A percentile compares a stretch with the other conserved stretches of the same genome.
Evolutionary conservation across 2,797 vertebrate species (phyloP).

Genomic region (Typhlichthys subterraneus): DNA sequence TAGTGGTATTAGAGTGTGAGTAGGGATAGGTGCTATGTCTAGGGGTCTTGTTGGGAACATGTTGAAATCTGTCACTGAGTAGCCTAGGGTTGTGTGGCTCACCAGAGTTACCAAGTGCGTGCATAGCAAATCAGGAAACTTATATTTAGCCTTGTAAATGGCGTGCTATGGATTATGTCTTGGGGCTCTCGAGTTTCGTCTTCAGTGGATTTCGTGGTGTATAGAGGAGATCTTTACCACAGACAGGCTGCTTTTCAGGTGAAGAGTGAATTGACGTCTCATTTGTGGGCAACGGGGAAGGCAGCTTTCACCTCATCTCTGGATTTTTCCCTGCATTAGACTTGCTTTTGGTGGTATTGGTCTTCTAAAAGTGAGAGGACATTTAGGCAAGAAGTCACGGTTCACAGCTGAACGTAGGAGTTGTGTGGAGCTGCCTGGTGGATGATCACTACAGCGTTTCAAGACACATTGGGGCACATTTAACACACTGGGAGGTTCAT

Average conservation of each 20-base stretch:
- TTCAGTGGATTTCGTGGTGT: conserved; percentile 68
- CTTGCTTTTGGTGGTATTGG: neutral
- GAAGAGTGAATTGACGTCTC: conserved; percentile 55
- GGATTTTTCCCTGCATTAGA: conserved; percentile 3
- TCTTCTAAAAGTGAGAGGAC: conserved; percentile 41
- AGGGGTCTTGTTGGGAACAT: conserved; percentile 53
- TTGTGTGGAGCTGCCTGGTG: conserved; percentile 21
- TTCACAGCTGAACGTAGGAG: conserved; percentile 42
- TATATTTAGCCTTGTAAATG: conserved; percentile 84
- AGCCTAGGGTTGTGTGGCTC: conserved; percentile 49
- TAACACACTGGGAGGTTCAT: conserved; percentile 1
- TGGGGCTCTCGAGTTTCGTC: conserved; percentile 80
- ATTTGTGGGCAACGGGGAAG: conserved; percentile 19
- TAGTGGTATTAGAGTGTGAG: conserved; percentile 34
- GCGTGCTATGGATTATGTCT: conserved; percentile 79
- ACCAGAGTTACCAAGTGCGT: conserved; percentile 71
- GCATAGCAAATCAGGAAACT: conserved; percentile 71
- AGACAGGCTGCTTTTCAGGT: conserved; percentile 62
- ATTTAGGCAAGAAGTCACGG: conserved; percentile 48
- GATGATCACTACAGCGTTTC: conserved; percentile 26
- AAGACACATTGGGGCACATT: conserved; percentile 33
- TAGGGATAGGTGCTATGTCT: conserved; percentile 50
- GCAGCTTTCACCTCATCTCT: conserved; percentile 19
- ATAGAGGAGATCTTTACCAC: conserved; percentile 48
- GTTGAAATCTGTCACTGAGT: conserved; percentile 60